These are phyloP conservation scores for Nannoperca australis DNA, from an alignment of 2,797 vertebrate species.

Conservation along the genomic window DNA sequence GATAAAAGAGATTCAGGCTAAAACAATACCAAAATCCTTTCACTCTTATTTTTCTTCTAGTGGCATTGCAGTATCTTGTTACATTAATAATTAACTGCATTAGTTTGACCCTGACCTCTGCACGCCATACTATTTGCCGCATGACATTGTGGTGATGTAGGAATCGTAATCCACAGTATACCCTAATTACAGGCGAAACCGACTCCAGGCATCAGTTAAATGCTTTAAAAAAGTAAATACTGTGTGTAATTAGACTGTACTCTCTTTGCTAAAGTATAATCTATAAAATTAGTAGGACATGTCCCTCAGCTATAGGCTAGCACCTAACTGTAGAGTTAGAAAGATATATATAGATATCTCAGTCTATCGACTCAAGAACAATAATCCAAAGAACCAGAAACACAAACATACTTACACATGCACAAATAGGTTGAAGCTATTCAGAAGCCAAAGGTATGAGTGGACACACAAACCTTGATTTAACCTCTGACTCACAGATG, in stretches of 20 bases:
- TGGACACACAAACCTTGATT: neutral
- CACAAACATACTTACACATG: neutral
- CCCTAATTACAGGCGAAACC: neutral
- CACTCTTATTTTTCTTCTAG: neutral
- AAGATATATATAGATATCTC: constrained; percentile 6
- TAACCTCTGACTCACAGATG: constrained; percentile 1
- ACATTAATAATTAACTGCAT: neutral
- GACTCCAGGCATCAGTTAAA: neutral
- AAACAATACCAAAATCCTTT: neutral
- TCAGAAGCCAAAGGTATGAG: neutral
- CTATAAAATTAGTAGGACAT: neutral
- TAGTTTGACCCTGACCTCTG: neutral
- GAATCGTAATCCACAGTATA: neutral
- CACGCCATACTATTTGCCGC: neutral
- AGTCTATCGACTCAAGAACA: neutral
- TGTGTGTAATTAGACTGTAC: neutral
- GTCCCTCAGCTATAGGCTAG: neutral
- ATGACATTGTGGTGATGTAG: neutral
- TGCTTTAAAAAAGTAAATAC: constrained; percentile 3
- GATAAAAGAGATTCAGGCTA: too few relatives aligned
- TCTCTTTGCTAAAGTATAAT: neutral
- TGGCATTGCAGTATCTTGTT: neutral
- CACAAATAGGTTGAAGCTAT: neutral
- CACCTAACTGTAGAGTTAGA: neutral
- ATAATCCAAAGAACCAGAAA: neutral